Conservation (phyloP, 2,888 invertebrate species). For the Hedya salicella region DNA sequence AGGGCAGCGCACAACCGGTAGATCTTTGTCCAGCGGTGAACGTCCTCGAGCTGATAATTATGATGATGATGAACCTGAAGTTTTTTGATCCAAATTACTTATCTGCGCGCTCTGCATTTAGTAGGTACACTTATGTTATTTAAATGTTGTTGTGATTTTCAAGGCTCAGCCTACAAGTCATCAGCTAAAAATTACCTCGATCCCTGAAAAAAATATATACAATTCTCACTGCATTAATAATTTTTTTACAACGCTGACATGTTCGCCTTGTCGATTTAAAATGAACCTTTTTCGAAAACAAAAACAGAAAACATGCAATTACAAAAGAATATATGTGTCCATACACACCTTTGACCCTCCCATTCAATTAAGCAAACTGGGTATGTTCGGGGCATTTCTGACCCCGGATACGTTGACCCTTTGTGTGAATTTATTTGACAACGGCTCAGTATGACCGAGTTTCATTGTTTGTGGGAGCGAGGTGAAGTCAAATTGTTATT, state of each 20-base stretch:
- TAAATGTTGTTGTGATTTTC: too few species aligned
- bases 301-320: conserved; percentile 16
- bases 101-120: too few species aligned
- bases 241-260: neutral
- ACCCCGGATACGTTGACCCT: conserved; percentile 23
- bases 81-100: too few species aligned
- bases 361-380: conserved; percentile 33
- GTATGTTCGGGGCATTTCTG: conserved; percentile 27
- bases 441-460: conserved; percentile 20
- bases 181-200: too few species aligned
- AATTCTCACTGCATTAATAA: neutral
- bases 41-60: too few species aligned
- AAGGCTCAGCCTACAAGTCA: too few species aligned
- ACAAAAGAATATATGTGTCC: conserved; percentile 24
- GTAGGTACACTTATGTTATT: too few species aligned
- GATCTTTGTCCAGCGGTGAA: too few species aligned
- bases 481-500: conserved; percentile 25
- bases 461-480: conserved; percentile 24
- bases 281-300: neutral
- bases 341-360: conserved; percentile 31
- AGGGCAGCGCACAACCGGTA: too few species aligned
- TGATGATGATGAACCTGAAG: too few species aligned
- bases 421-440: conserved; percentile 31
- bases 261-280: neutral
- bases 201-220: neutral